Percentiles rank a stretch among this genome's conserved stretches.
phyloP scores from a whole-genome alignment of 2,797 vertebrate species.

The Pelodytes ibericus region DNA sequence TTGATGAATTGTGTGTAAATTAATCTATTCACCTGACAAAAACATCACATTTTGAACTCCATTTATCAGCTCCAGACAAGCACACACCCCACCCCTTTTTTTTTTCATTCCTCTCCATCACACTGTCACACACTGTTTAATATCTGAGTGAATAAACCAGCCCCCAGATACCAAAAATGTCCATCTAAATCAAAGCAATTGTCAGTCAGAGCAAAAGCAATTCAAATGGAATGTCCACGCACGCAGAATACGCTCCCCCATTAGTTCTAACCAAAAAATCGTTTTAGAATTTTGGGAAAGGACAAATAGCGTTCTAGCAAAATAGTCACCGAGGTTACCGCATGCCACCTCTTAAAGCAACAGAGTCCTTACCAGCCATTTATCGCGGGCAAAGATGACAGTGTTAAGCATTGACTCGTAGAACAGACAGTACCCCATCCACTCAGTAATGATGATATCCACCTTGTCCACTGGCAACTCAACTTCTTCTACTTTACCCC shows the following conservation, averaged over 20 bases:
- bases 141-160: constrained; percentile 55
- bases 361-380: constrained; percentile 90
- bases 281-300: background rate
- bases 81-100: constrained; percentile 59
- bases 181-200: constrained; percentile 33
- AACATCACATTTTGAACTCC: constrained; percentile 81
- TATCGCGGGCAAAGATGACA: constrained; percentile 96
- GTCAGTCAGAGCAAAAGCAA: constrained; percentile 55
- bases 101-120: constrained; percentile 61
- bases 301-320: constrained; percentile 15
- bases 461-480: constrained; percentile 94
- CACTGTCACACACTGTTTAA: constrained; percentile 57
- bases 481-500: constrained; percentile 96
- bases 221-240: constrained; percentile 11
- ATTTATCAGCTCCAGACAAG: constrained; percentile 71
- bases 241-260: constrained; percentile 25
- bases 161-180: constrained; percentile 34
- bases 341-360: constrained; percentile 39
- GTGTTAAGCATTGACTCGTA: constrained; percentile 98
- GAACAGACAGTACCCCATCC: constrained; percentile 98
- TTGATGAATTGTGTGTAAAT: constrained; percentile 83
- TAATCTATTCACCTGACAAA: constrained; percentile 82
- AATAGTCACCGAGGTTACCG: constrained; percentile 39
- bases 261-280: constrained; percentile 31
- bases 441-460: constrained; percentile 97